Evolutionary conservation across 2,113 vertebrate species (phyloP), one percentile per base, ranked within the genome.

Genomic region (Galemys pyrenaicus): DNA sequence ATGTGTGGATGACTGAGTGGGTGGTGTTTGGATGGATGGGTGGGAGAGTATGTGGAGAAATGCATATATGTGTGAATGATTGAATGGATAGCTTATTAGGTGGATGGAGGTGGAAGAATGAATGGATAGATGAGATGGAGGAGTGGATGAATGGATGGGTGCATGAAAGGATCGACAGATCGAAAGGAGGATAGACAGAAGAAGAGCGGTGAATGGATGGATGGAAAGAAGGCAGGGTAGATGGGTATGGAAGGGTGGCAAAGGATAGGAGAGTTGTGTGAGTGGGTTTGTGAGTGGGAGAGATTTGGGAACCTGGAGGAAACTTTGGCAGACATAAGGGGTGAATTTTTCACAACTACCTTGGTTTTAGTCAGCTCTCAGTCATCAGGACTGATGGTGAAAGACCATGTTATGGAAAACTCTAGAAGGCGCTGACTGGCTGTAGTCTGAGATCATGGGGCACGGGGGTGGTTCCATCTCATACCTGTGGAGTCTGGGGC

Each of bases 291-390:
- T 75, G n/a, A n/a, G n/a, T n/a, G 30, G 87, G 30, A 39, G 1
- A 73, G 70, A 84, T 67, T 58, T 78, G 80, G 89, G 94, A 95
- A 81, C 77, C 37, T 46, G 60, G 39, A 56, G 19, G 54, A 64
- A 10, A 7, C 56, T 84, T 90, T 35, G 41, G 35, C 87, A 83
- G 58, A 51, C 35, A 5, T 1, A 46, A 67, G 24, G 26, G 68
- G 39, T 16, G 35, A 70, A 5, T 30, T 82, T 89, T 68, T 73
- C 68, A 51, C 10, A 3, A 12, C 4, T 7, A 28, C 15, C 19
- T 79, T 73, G 64, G 30, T 74, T 92, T 91, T 20, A 77, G 24
- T 56, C 74, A 68, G 28, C 44, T 79, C 22, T 79, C 44, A 60
- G 3, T 84, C 32, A 65, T 93, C 70, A 75, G 62, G 35, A 26